Conservation (phyloP, 1,140 invertebrate genomes). For the Solen grandis region DNA sequence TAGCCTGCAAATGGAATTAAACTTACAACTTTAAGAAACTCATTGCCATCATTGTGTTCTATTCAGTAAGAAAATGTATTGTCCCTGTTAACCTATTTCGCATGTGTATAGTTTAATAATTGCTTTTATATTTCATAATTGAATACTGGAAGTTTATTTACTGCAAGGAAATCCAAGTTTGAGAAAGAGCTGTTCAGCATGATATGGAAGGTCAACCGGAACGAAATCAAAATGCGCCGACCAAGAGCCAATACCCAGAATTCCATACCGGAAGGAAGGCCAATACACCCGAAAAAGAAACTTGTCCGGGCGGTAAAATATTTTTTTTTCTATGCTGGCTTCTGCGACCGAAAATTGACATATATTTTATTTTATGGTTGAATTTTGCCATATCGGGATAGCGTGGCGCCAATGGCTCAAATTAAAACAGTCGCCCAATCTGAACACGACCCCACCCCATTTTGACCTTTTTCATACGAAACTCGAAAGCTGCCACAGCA, state of each 20-base stretch:
- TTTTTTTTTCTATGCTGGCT: no score
- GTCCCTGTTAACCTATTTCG: no score
- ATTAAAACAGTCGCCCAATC: not conserved
- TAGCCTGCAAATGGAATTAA: no score
- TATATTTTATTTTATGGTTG: not conserved
- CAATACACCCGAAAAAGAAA: constrained; percentile 54
- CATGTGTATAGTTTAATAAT: no score
- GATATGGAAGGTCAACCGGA: constrained; percentile 64
- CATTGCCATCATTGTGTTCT: no score
- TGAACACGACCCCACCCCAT: not conserved
- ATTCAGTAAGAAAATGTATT: no score
- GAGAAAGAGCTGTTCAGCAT: constrained; percentile 65
- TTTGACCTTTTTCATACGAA: no score
- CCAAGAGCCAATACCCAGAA: constrained; percentile 10
- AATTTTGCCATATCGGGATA: not conserved
- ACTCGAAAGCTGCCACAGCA: no score
- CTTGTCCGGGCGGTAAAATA: constrained; percentile 57
- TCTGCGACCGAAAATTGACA: no score
- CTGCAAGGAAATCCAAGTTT: constrained; percentile 61
- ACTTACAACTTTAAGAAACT: no score
- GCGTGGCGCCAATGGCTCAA: not conserved
- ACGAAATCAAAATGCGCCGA: constrained; percentile 60
- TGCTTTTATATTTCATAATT: no score
- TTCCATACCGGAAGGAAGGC: constrained; percentile 30
- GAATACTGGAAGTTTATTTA: no score